phyloP scores from a whole-genome alignment of 2,797 vertebrate genomes.

The Morelia viridis region DNA sequence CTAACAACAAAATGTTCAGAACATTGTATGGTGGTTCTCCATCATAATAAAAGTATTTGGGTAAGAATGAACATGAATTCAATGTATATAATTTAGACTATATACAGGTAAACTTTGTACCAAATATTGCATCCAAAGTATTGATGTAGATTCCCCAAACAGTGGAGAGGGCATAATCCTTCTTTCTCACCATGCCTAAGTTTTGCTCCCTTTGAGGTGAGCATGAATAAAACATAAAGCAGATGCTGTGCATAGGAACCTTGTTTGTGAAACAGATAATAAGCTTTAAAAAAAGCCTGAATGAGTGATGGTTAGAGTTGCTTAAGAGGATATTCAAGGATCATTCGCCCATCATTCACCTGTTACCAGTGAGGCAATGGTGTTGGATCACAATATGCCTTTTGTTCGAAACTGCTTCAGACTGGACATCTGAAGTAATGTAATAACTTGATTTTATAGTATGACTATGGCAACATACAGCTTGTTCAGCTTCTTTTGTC shows the following conservation, averaged over 20 bases:
- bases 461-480: background rate
- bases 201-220: background rate
- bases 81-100: background rate
- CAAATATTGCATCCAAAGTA: background rate
- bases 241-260: background rate
- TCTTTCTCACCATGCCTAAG: background rate
- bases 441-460: background rate
- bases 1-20: background rate
- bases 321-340: background rate
- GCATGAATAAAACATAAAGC: background rate
- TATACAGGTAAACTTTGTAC: background rate
- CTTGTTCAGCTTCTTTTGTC: too few species aligned
- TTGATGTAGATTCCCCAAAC: background rate
- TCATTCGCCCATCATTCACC: background rate
- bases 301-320: background rate
- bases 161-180: background rate
- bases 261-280: background rate
- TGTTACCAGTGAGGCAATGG: too few species aligned
- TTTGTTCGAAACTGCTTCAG: background rate
- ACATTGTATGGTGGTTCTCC: background rate
- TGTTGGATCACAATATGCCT: background rate
- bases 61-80: background rate
- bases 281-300: background rate
- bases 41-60: background rate
- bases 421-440: background rate